Conservation (phyloP, 2,797 vertebrate species). For the Alosa sapidissima region DNA sequence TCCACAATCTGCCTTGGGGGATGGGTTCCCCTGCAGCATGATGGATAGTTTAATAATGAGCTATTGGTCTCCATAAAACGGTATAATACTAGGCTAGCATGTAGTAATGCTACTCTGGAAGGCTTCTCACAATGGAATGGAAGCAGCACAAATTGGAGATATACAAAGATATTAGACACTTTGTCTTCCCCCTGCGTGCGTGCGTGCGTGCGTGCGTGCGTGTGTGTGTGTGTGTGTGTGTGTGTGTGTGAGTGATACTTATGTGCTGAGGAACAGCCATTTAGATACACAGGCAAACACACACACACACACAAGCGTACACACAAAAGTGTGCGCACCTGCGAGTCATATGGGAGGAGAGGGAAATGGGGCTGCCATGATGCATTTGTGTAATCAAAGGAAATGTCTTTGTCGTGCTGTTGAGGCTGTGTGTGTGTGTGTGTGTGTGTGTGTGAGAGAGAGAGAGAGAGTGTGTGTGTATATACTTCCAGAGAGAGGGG, state of each 20-base stretch:
- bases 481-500: background rate
- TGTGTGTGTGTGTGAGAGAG: slow-evolving; percentile 8
- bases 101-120: slow-evolving; percentile 4
- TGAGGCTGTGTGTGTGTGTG: background rate
- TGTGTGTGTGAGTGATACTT: background rate
- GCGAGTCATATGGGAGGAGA: background rate
- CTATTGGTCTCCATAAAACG: slow-evolving; percentile 42
- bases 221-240: background rate
- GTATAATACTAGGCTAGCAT: background rate
- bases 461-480: too few species aligned
- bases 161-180: slow-evolving; percentile 44
- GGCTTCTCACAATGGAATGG: slow-evolving; percentile 21
- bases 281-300: background rate
- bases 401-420: slow-evolving; percentile 4
- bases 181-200: slow-evolving; percentile 31
- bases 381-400: slow-evolving; percentile 8
- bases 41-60: slow-evolving; percentile 55
- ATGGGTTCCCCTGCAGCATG: background rate
- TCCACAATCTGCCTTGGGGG: background rate
- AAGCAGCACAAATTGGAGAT: slow-evolving; percentile 46
- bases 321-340: background rate
- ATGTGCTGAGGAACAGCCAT: background rate
- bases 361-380: background rate
- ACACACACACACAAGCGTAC: background rate
- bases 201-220: background rate